Evolutionary conservation across 1,140 invertebrate species (phyloP).

Genomic region (Eumeta japonica): DNA sequence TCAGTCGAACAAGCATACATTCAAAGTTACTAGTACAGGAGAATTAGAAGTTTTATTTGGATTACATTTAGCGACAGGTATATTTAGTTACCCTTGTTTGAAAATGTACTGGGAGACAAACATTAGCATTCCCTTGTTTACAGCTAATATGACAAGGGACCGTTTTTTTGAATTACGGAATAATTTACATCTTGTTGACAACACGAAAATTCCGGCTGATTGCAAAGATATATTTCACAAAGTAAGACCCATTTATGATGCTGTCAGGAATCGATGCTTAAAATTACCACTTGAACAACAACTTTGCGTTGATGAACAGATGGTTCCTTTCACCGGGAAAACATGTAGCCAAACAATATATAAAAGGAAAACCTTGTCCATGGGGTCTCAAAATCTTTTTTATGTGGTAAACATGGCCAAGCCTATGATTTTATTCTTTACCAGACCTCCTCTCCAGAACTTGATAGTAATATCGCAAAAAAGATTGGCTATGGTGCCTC

Average conservation of each 20-base stretch:
- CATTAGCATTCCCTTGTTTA: conserved; percentile 17
- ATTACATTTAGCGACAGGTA: conserved; percentile 20
- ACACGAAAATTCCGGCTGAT: no score
- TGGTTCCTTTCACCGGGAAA: no score
- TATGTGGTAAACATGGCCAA: conserved; percentile 20
- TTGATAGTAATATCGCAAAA: no score
- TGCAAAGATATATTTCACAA: conserved; percentile 22
- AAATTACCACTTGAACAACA: no score
- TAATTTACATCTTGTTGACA: no score
- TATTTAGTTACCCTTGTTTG: conserved; percentile 18
- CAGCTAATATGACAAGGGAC: conserved; percentile 19
- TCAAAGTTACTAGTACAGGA: no score
- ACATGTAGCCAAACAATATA: no score
- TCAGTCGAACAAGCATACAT: no score
- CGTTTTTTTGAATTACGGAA: conserved; percentile 23
- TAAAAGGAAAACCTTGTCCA: no score
- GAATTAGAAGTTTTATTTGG: no score
- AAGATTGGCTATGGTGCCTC: conserved; percentile 20
- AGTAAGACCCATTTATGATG: conserved; percentile 22
- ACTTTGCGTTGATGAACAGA: no score
- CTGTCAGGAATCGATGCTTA: conserved; percentile 19
- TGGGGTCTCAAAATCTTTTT: conserved; percentile 19
- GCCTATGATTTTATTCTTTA: conserved; percentile 19
- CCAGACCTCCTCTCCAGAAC: no score
- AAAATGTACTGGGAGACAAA: conserved; percentile 20